Conservation (phyloP, 53 echinoderm and acorn worm species). For the Henricia sp. region DNA sequence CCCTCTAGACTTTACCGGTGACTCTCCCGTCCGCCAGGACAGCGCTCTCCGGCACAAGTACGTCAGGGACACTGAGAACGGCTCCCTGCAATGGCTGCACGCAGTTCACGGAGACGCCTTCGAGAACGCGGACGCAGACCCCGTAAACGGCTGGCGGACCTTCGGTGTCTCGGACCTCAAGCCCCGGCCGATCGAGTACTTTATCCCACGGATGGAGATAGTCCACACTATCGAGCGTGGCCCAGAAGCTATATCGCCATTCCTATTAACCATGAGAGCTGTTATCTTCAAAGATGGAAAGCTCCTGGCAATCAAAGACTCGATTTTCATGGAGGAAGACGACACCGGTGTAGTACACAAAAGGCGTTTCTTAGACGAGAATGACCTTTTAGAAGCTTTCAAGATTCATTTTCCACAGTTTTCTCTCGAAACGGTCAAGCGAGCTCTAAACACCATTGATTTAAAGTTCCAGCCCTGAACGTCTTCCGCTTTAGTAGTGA, state of each 20-base stretch:
- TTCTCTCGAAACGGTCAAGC: slow-evolving; percentile 11
- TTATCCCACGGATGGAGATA: neutral
- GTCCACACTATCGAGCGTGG: slow-evolving; percentile 1
- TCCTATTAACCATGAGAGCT: slow-evolving; percentile 11
- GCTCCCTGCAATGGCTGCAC: neutral
- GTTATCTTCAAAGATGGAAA: neutral
- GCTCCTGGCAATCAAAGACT: slow-evolving; percentile 46
- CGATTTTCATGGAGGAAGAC: slow-evolving; percentile 22
- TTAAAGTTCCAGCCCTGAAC: neutral
- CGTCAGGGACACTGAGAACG: neutral
- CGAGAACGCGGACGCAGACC: neutral
- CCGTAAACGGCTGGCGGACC: slow-evolving; percentile 16
- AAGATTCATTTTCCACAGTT: slow-evolving; percentile 43
- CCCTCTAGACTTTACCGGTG: slow-evolving; percentile 12
- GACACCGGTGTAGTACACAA: neutral
- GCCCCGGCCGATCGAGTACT: neutral
- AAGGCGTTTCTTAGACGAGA: neutral
- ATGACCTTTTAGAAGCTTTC: slow-evolving; percentile 23
- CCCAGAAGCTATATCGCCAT: neutral
- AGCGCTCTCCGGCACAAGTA: neutral
- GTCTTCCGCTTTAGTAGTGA: too few species aligned
- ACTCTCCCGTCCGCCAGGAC: neutral
- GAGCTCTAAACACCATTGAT: neutral
- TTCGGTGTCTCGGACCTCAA: neutral
- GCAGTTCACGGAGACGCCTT: neutral